Evolutionary conservation across 2,888 invertebrate genomes (phyloP).

Genomic region (Oeneis ivallda): DNA sequence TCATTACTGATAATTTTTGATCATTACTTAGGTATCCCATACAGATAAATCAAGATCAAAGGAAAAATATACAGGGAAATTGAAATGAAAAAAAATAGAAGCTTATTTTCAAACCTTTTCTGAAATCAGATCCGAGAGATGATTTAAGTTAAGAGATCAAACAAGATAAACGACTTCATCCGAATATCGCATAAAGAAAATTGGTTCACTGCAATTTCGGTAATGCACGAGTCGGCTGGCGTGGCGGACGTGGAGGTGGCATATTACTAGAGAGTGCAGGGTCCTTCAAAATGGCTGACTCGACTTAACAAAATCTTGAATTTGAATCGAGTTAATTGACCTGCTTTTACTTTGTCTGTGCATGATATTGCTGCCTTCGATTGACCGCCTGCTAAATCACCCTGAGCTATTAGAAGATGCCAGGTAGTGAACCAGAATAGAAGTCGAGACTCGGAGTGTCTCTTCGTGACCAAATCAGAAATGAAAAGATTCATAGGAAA

Average conservation of each 20-base stretch:
- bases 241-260: constrained; percentile 14
- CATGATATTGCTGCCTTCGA: too few species aligned
- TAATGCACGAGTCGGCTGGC: constrained; percentile 73
- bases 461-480: too few species aligned
- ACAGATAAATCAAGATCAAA: not conserved
- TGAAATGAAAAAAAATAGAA: not conserved
- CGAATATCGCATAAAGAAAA: constrained; percentile 69
- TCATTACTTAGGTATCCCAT: not conserved
- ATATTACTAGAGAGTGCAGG: not conserved
- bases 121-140: constrained; percentile 40
- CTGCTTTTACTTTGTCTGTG: too few species aligned
- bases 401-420: too few species aligned
- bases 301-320: too few species aligned
- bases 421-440: too few species aligned
- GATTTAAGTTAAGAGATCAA: constrained; percentile 37
- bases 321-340: too few species aligned
- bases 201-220: constrained; percentile 74
- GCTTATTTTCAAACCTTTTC: not conserved
- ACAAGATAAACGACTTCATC: constrained; percentile 58
- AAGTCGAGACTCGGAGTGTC: too few species aligned
- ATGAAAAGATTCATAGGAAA: too few species aligned
- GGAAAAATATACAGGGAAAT: not conserved
- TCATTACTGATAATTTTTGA: too few species aligned
- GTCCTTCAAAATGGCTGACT: too few species aligned
- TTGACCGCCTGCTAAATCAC: too few species aligned